Percentiles rank a stretch among this genome's conserved stretches.
phyloP scores from a whole-genome alignment of 64 coral and sea anemone genomes.

The Dendronephthya gigantea region DNA sequence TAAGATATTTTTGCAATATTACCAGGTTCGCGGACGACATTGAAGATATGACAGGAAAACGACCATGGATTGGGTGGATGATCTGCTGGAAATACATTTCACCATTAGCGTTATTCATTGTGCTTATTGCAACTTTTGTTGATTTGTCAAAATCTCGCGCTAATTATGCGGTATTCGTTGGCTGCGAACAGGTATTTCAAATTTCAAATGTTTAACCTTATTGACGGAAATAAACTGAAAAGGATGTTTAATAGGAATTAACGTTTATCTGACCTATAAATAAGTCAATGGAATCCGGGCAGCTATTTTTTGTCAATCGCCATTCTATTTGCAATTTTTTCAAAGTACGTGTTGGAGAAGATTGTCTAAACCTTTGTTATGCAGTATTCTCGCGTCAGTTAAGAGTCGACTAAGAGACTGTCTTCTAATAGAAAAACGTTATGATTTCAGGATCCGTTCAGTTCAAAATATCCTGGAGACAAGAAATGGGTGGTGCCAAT shows the following conservation, averaged over 20 bases:
- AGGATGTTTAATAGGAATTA: no score
- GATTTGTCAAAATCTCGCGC: background rate
- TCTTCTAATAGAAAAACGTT: no score
- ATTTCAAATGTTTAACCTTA: background rate
- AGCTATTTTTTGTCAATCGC: no score
- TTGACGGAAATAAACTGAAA: background rate
- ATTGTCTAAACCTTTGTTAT: no score
- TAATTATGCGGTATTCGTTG: background rate
- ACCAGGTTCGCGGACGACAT: background rate
- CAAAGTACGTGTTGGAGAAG: no score
- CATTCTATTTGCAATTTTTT: no score
- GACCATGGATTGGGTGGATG: slow-evolving; percentile 18
- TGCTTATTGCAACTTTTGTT: background rate
- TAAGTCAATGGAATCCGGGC: no score
- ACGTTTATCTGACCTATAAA: no score
- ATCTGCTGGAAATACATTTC: slow-evolving; percentile 16
- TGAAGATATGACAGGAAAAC: background rate
- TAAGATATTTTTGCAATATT: no score
- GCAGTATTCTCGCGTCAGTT: no score
- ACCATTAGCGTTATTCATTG: background rate
- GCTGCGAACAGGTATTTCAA: background rate
- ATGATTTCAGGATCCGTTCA: background rate
- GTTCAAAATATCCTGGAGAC: background rate
- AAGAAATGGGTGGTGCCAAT: background rate
- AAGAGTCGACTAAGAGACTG: no score